phyloP scores from a whole-genome alignment of 2,888 invertebrate genomes.

The Drosophila atripex region DNA sequence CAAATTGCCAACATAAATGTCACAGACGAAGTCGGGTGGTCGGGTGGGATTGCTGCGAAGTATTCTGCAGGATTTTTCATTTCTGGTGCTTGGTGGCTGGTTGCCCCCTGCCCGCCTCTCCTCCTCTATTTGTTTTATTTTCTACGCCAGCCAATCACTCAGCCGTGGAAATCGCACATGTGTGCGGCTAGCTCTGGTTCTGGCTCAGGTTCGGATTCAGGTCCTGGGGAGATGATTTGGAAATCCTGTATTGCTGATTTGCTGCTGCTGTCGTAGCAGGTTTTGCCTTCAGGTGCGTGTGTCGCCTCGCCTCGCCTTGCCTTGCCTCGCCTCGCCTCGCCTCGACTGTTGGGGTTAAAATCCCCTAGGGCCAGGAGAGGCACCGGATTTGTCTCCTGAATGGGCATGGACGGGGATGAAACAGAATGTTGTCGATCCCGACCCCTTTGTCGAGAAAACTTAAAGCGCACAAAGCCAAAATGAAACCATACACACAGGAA shows the following conservation, averaged over 20 bases:
- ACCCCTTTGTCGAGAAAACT: slow-evolving; percentile 6
- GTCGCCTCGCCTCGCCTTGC: slow-evolving; percentile 19
- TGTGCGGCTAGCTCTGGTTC: slow-evolving; percentile 29
- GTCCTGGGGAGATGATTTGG: slow-evolving; percentile 66
- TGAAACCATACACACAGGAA: slow-evolving; percentile 18
- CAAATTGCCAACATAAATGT: slow-evolving; percentile 81
- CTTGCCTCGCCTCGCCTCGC: slow-evolving; percentile 1
- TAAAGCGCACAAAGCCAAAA: slow-evolving; percentile 22
- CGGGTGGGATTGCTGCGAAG: slow-evolving; percentile 43
- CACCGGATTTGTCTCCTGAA: slow-evolving; percentile 55
- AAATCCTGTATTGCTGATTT: slow-evolving; percentile 75
- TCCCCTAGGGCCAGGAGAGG: slow-evolving; percentile 74
- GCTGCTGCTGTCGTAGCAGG: slow-evolving; percentile 67
- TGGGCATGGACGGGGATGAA: slow-evolving; percentile 16
- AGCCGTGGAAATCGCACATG: slow-evolving; percentile 72
- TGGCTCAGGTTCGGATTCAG: slow-evolving; percentile 33
- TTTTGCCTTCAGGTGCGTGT: slow-evolving; percentile 74
- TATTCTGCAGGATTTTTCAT: slow-evolving; percentile 73
- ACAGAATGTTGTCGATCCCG: slow-evolving; percentile 18
- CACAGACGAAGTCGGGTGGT: slow-evolving; percentile 50
- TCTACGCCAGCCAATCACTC: slow-evolving; percentile 77
- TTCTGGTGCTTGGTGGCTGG: slow-evolving; percentile 61
- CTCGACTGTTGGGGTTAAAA: slow-evolving; percentile 60
- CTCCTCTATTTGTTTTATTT: slow-evolving; percentile 47
- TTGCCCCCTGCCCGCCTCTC: slow-evolving; percentile 21